Conservation (phyloP, 2,888 invertebrate genomes). For the Microctonus brassicae region DNA sequence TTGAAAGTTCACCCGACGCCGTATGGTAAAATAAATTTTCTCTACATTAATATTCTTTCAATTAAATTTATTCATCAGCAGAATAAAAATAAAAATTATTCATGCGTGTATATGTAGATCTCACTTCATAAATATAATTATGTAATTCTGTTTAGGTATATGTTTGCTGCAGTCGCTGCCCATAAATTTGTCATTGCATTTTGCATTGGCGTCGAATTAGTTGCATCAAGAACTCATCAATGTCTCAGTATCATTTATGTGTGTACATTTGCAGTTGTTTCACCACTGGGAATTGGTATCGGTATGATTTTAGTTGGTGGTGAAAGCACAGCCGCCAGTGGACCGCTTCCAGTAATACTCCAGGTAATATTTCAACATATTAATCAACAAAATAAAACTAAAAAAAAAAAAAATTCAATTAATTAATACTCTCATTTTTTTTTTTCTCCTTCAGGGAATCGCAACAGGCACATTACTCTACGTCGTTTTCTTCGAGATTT, state of each 20-base stretch:
- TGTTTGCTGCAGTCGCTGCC: conserved; percentile 86
- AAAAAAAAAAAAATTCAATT: background rate
- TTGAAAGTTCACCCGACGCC: conserved; percentile 68
- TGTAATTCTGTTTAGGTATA: conserved; percentile 73
- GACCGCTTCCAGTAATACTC: conserved; percentile 70
- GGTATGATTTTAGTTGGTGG: conserved; percentile 78
- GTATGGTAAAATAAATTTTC: conserved; percentile 66
- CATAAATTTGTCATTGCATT: conserved; percentile 91
- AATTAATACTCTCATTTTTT: background rate
- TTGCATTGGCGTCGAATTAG: conserved; percentile 87
- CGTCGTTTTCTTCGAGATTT: conserved; percentile 96
- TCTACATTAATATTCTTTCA: conserved; percentile 41
- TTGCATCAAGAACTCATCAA: conserved; percentile 78
- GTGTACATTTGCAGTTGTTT: conserved; percentile 83
- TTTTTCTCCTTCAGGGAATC: conserved; percentile 76
- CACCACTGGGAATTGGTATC: conserved; percentile 84
- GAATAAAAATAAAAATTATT: conserved; percentile 12
- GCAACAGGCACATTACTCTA: conserved; percentile 94
- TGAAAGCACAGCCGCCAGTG: conserved; percentile 73
- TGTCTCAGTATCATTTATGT: conserved; percentile 78
- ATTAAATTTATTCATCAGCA: conserved; percentile 40
- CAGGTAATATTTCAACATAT: conserved; percentile 57
- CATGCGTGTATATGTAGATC: background rate
- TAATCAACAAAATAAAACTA: background rate
- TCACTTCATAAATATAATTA: background rate